phyloP scores from a whole-genome alignment of 2,888 invertebrate species.

The Ectemnius lituratus region DNA sequence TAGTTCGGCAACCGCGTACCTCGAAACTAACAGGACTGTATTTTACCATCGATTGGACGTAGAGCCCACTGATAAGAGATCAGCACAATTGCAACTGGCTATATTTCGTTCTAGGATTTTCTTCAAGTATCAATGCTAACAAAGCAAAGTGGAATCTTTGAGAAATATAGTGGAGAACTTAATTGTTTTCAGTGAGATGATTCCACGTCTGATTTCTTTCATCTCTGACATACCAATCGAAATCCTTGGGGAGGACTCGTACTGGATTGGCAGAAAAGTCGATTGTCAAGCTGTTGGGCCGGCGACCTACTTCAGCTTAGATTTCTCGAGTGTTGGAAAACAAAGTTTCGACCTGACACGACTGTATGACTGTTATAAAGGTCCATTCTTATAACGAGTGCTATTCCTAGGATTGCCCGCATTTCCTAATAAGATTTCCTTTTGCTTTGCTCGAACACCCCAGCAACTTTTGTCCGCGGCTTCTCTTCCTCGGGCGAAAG shows the following conservation, averaged over 20 bases:
- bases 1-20: background rate
- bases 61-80: background rate
- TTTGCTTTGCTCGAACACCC: too few species aligned
- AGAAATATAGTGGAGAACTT: too few species aligned
- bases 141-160: too few species aligned
- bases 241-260: too few species aligned
- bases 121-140: too few species aligned
- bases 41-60: background rate
- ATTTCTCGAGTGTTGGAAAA: background rate
- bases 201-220: too few species aligned
- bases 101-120: background rate
- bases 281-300: constrained; percentile 36
- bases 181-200: too few species aligned
- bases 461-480: too few species aligned
- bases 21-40: background rate
- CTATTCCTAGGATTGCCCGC: background rate
- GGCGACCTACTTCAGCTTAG: constrained; percentile 34
- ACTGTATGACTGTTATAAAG: constrained; percentile 1
- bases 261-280: background rate
- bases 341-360: background rate
- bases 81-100: background rate
- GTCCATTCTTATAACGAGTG: constrained; percentile 7
- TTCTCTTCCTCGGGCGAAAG: too few species aligned
- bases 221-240: too few species aligned
- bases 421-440: constrained; percentile 10